Base-by-base conservation (phyloP, 2,113 vertebrate species). In the Gnathonemus echidnorhynchus region DNA sequence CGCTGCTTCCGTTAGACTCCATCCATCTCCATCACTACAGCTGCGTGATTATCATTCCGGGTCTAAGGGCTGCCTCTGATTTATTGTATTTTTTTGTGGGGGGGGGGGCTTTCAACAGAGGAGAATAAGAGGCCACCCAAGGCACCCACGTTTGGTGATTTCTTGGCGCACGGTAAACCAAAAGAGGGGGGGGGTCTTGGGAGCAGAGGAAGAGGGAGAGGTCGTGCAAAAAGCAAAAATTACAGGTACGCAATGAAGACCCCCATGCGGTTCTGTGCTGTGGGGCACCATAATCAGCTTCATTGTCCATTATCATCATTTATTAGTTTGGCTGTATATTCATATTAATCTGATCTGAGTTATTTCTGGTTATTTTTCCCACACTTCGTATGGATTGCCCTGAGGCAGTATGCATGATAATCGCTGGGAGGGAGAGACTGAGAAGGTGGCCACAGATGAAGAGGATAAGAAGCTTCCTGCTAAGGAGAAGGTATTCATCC, bases 391-490 rank as follows among this genome's bases (percentile, higher is more conserved):
- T 46, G 11, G 2, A 45, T 21, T 62, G 56, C 21, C 35, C 49
- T 39, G 66, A 83, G 24, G 74, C 92, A 98, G 97, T 90, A 97
- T 97, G 97, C 98, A 99, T 2, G 98, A 99, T 90, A 96, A 98
- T 92, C 97, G 97, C 21, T 98, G 98, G 98, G 97, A 98, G 90
- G 95, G 88, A 7, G 95, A 96, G 42, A 94, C 93, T 31, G 95
- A 89, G 50, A 93, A 93, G 56, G 91, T 92, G 21, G 91, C 94
- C 24, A 89, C 93, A 77, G 89, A 6, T 0, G 53, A 89, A 50
- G 93, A 93, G 52, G 90, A 84, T 13, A 91, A 17, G 80, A 89
- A 52, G 53, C 31, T 10, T 5, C 27, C 80, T 27, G 31, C 87
- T 17, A 90, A 92, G 62, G 91, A 92, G 9, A 92, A 74, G 15